phyloP scores from a whole-genome alignment of 2,797 vertebrate genomes.

The Poecile montanus region DNA sequence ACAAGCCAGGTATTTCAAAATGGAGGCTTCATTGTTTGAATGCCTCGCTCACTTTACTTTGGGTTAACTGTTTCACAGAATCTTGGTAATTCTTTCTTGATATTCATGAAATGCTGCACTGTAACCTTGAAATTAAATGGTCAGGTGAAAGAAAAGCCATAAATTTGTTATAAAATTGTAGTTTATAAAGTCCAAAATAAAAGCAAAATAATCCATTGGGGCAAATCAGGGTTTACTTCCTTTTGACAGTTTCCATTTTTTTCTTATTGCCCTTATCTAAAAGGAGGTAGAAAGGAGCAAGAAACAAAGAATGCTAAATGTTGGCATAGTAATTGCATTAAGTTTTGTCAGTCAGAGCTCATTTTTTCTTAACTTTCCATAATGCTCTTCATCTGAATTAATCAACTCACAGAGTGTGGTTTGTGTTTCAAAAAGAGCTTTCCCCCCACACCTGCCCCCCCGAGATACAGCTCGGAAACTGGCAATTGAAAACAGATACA shows the following conservation, averaged over 20 bases:
- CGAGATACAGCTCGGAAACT: not conserved
- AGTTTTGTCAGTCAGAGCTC: not conserved
- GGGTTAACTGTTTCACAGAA: not conserved
- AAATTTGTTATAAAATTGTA: not conserved
- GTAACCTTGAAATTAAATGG: not conserved
- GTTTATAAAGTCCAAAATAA: not conserved
- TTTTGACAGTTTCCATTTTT: slow-evolving; percentile 12
- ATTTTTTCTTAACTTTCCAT: slow-evolving; percentile 8
- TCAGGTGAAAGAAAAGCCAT: not conserved
- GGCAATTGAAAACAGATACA: slow-evolving; percentile 35
- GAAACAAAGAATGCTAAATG: not conserved
- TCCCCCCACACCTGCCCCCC: not conserved
- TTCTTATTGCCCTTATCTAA: not conserved
- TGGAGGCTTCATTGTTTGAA: not conserved
- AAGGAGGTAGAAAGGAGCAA: not conserved
- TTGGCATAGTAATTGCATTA: slow-evolving; percentile 13
- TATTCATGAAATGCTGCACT: not conserved
- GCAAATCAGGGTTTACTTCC: slow-evolving; percentile 5
- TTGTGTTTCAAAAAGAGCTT: not conserved
- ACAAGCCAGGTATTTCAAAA: not conserved
- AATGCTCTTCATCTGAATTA: slow-evolving; percentile 37
- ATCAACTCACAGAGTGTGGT: not conserved
- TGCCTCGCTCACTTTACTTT: not conserved
- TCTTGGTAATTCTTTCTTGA: not conserved
- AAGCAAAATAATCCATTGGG: not conserved